Evolutionary conservation across 2,888 invertebrate species (phyloP), one percentile per base, ranked within the genome.

Genomic region (Nomada fucata): DNA sequence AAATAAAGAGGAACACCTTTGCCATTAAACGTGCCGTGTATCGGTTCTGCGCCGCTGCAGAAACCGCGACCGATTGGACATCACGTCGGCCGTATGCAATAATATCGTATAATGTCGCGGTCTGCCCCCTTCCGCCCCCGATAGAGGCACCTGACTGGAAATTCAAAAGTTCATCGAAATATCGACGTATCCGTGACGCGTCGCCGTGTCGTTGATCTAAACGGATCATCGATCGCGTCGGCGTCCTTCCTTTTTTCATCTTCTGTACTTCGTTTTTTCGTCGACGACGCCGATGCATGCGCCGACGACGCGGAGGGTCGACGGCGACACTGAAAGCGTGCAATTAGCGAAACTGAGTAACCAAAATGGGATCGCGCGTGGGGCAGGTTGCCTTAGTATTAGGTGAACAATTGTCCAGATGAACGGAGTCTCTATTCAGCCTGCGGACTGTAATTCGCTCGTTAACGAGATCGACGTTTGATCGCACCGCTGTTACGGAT

Each of bases 91-190:
- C 68, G 23, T 36, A 15, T 23, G 42, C 15, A 36, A 26, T 47
- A 29, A 53, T 68, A 69, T 69, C 53, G 47, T 69, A 50, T 76
- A 55, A 61, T 63, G 69, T 29, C 57, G 50, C 23, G 44, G 29
- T 23, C n/a, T 52, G 20, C 29, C 23, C 23, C 23, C 23, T 23
- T 23, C 23, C 23, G n/a, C 23, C n/a, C 23, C n/a, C n/a, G 50
- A 47, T 20, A 20, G 36, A 52, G 69, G 20, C 52, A n/a, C n/a
- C 42, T 26, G 59, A 72, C 67, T 67, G 61, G 42, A 42, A 76
- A 59, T 57, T 29, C 52, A 61, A 80, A 67, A 50, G 80, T 80
- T 82, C 70, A 75, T 80, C 82, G 80, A 71, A 73, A 57, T 65
- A 65, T 79, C 72, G 81, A 79, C 81, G 60, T 73, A 64, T 77